A percentile compares a stretch with the other conserved stretches of the same genome.
Conservation (phyloP, 1,140 invertebrate genomes). For the Diachasmimorpha longicaudata region DNA sequence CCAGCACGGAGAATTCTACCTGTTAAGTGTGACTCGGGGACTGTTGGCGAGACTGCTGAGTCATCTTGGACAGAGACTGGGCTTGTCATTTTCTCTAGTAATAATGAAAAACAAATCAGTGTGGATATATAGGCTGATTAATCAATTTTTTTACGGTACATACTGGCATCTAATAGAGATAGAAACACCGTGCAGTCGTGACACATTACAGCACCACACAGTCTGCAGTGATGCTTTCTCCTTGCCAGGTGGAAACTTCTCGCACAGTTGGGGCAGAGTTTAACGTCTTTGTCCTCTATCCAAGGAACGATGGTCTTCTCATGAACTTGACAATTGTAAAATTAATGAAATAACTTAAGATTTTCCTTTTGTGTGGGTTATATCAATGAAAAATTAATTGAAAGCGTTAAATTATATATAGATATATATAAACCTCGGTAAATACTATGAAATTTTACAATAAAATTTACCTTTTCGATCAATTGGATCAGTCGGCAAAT, state of each 20-base stretch:
- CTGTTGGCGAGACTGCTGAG: conserved; percentile 49
- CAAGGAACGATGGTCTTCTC: conserved; percentile 87
- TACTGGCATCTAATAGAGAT: conserved; percentile 82
- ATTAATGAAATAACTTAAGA: too few relatives aligned
- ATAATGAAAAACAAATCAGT: background rate
- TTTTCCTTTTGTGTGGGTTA: too few relatives aligned
- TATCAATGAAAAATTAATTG: too few relatives aligned
- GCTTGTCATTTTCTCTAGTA: conserved; percentile 68
- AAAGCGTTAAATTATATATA: too few relatives aligned
- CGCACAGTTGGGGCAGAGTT: conserved; percentile 90
- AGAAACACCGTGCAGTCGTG: conserved; percentile 91
- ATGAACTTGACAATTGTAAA: conserved; percentile 62
- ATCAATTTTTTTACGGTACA: conserved; percentile 50
- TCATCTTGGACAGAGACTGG: conserved; percentile 59
- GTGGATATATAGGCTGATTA: too few relatives aligned
- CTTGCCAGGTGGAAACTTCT: conserved; percentile 85
- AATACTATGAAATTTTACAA: too few relatives aligned
- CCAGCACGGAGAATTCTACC: conserved; percentile 66
- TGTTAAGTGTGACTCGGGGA: conserved; percentile 46
- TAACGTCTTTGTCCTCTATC: conserved; percentile 90
- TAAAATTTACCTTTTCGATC: conserved; percentile 76
- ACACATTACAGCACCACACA: conserved; percentile 96
- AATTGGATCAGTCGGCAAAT: conserved; percentile 80
- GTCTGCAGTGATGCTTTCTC: conserved; percentile 93
- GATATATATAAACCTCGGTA: too few relatives aligned